phyloP scores from a whole-genome alignment of 2,113 vertebrate species.

The Istiophorus platypterus region DNA sequence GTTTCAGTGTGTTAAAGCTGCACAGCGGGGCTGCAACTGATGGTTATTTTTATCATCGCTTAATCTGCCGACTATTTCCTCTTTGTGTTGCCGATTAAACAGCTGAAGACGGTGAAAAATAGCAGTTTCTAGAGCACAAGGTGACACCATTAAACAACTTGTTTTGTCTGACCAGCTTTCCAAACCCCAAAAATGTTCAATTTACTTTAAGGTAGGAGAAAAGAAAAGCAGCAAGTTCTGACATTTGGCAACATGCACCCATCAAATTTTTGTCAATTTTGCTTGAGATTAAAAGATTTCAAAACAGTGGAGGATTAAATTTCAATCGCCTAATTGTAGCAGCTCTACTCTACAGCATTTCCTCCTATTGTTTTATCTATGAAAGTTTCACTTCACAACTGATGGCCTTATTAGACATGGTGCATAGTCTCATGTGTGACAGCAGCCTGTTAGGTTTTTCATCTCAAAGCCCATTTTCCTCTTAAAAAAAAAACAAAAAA shows the following conservation, averaged over 20 bases:
- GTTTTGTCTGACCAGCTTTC: too few species aligned
- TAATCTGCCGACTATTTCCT: neutral
- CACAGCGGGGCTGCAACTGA: neutral
- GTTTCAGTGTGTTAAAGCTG: neutral
- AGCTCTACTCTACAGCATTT: neutral
- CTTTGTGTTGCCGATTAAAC: neutral
- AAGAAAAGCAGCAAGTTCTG: neutral
- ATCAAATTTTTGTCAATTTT: too few species aligned
- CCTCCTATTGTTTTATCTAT: neutral
- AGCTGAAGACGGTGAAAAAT: neutral
- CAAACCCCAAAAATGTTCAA: neutral
- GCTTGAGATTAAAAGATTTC: neutral
- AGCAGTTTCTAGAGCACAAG: too few species aligned
- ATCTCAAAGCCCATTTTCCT: conserved; percentile 39
- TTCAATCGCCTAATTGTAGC: neutral
- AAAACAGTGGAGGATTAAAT: neutral
- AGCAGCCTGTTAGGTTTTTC: conserved; percentile 24
- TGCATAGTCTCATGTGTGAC: conserved; percentile 32
- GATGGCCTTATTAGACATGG: neutral
- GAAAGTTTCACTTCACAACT: neutral
- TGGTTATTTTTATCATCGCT: neutral
- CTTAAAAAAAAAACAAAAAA: too few species aligned
- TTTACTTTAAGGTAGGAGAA: neutral
- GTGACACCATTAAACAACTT: too few species aligned
- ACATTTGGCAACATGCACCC: neutral